Conservation (phyloP, 1,140 invertebrate genomes). For the Cydia strobilella region DNA sequence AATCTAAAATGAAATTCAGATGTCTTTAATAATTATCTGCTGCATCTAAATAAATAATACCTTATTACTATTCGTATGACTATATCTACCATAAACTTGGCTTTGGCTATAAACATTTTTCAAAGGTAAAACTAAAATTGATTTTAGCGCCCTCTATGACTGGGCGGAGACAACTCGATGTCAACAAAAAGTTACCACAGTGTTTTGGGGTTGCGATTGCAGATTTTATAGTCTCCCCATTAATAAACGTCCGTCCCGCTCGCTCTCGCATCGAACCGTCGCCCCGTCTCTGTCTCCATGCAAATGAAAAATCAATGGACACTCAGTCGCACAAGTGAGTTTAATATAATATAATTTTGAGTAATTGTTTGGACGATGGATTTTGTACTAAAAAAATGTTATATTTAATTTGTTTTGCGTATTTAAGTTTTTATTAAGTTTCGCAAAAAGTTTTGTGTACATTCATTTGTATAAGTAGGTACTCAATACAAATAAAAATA, state of each 20-base stretch:
- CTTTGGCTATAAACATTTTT: neutral
- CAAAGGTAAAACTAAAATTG: neutral
- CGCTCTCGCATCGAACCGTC: conserved; percentile 38
- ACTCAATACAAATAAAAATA: no score
- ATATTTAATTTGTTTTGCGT: no score
- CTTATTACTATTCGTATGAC: no score
- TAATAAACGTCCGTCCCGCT: conserved; percentile 58
- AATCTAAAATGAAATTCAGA: no score
- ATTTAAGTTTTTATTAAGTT: neutral
- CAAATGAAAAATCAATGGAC: conserved; percentile 71
- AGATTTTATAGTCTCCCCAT: conserved; percentile 45
- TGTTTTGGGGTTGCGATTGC: conserved; percentile 30
- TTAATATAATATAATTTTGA: conserved; percentile 3
- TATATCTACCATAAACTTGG: no score
- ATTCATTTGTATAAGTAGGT: no score
- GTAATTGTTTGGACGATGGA: neutral
- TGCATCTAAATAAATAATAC: no score
- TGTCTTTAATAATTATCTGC: no score
- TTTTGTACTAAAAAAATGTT: no score
- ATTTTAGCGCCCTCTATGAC: conserved; percentile 12
- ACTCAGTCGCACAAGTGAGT: conserved; percentile 5
- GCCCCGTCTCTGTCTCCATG: conserved; percentile 54
- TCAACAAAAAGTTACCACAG: conserved; percentile 32
- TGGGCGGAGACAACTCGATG: neutral
- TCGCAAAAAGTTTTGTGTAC: neutral